phyloP scores from a whole-genome alignment of 2,888 invertebrate genomes.

The Lasioglossum zephyrum region DNA sequence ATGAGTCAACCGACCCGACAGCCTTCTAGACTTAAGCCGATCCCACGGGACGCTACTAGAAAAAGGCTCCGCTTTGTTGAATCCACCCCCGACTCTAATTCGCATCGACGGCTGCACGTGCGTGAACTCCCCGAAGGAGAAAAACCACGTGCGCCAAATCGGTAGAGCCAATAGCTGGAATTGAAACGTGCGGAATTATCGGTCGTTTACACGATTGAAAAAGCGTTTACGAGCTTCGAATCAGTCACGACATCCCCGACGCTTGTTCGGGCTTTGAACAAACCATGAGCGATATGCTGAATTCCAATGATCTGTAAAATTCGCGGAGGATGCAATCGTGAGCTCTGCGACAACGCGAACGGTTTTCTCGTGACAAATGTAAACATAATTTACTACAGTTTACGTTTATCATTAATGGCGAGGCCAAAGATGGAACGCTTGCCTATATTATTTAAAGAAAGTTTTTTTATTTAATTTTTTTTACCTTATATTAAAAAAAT shows the following conservation, averaged over 20 bases:
- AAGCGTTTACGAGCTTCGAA: slow-evolving; percentile 35
- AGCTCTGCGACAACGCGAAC: not conserved
- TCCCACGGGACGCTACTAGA: slow-evolving; percentile 63
- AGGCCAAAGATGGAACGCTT: no score
- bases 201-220: slow-evolving; percentile 25
- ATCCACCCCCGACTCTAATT: slow-evolving; percentile 66
- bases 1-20: slow-evolving; percentile 65
- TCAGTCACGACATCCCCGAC: not conserved
- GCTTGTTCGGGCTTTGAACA: not conserved
- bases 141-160: slow-evolving; percentile 49
- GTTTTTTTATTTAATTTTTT: no score
- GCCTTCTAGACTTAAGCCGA: slow-evolving; percentile 54
- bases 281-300: not conserved
- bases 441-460: no score
- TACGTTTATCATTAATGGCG: not conserved
- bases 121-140: slow-evolving; percentile 54
- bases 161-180: slow-evolving; percentile 42
- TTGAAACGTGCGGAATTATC: slow-evolving; percentile 59
- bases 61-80: slow-evolving; percentile 61
- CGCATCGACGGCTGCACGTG: slow-evolving; percentile 72
- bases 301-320: slow-evolving; percentile 1
- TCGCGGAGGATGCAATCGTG: not conserved
- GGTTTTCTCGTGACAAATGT: not conserved
- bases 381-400: not conserved
- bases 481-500: no score